Percentiles rank a stretch among this genome's conserved stretches.
Conservation (phyloP, 2,797 vertebrate genomes). For the Myotis pilosus region DNA sequence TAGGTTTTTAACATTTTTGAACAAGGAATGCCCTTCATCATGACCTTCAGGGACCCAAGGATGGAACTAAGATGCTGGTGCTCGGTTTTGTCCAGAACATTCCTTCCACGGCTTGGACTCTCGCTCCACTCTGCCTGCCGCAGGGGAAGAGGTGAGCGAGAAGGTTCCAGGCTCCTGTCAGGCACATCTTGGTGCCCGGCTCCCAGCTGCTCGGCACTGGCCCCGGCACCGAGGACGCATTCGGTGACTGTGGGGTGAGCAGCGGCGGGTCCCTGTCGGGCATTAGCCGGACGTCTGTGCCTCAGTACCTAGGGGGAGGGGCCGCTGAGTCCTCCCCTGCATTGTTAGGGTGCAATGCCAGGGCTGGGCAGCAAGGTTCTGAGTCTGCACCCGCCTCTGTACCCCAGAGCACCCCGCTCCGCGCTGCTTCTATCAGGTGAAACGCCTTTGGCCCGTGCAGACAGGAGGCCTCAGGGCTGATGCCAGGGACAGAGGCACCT, state of each 20-base stretch:
- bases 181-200: neutral
- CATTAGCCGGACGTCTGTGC: neutral
- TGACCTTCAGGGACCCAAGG: neutral
- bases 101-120: rapidly evolving
- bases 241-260: neutral
- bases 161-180: neutral
- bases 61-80: neutral
- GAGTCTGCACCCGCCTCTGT: neutral
- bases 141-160: neutral
- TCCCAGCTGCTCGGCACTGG: neutral
- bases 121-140: rapidly evolving
- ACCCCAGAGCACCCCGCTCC: too few relatives aligned
- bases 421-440: rapidly evolving
- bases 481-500: neutral
- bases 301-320: rapidly evolving
- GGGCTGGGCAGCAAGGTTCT: neutral
- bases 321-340: rapidly evolving
- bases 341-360: neutral
- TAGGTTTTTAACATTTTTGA: neutral
- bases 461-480: neutral
- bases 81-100: neutral
- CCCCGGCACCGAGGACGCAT: rapidly evolving
- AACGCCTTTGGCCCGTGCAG: too few relatives aligned
- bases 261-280: neutral
- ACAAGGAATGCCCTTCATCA: neutral